phyloP scores from a whole-genome alignment of 2,888 invertebrate genomes.

The Cancer borealis region DNA sequence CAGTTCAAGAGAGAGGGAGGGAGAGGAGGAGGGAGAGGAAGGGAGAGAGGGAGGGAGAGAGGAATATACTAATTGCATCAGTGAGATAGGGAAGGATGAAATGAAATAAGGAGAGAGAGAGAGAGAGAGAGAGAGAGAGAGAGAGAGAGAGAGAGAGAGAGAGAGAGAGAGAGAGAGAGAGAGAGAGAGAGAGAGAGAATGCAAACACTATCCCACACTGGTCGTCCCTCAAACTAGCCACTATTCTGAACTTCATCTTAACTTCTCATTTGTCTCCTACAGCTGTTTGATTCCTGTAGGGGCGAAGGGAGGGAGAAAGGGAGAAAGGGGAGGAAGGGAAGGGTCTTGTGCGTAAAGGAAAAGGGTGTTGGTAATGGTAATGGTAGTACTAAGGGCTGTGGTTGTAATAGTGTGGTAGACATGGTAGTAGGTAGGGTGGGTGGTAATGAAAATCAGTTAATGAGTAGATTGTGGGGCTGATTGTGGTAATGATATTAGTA shows the following conservation, averaged over 20 bases:
- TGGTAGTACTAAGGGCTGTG: background rate
- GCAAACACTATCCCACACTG: background rate
- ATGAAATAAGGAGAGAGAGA: conserved; percentile 26
- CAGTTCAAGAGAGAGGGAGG: background rate
- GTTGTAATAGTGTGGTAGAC: background rate
- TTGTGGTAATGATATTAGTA: conserved; percentile 14
- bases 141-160: conserved; percentile 24
- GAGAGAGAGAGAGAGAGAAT: background rate
- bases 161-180: too few species aligned
- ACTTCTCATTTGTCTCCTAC: conserved; percentile 27
- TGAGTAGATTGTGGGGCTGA: background rate
- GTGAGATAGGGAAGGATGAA: conserved; percentile 36
- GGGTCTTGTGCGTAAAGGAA: background rate
- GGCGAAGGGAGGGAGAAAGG: too few species aligned
- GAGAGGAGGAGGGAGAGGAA: background rate
- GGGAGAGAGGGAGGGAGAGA: background rate
- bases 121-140: conserved; percentile 14
- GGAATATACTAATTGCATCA: conserved; percentile 15
- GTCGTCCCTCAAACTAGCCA: background rate
- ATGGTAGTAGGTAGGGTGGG: background rate
- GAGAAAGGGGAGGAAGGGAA: background rate
- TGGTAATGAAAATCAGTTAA: background rate
- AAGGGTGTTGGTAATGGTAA: too few species aligned
- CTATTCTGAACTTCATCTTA: background rate
- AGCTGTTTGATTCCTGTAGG: background rate